These are phyloP conservation scores for Xestia rhomboidea DNA, from an alignment of 2,888 invertebrate genomes.

Conservation along the genomic window DNA sequence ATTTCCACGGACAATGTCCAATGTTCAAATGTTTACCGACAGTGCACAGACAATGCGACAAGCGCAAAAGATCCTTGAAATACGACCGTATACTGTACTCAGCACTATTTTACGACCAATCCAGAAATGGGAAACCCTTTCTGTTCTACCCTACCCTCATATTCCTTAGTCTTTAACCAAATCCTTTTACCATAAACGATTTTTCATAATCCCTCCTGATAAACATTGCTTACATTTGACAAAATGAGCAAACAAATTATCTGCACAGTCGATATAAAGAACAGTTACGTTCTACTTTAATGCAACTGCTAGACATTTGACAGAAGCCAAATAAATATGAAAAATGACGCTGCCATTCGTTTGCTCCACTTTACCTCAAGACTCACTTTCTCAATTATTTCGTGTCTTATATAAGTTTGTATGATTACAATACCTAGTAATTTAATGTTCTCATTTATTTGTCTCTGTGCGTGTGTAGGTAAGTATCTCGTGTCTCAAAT, in stretches of 20 bases:
- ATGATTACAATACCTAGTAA: constrained; percentile 49
- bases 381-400: constrained; percentile 56
- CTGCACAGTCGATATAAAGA: constrained; percentile 23
- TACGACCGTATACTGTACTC: not conserved
- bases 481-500: constrained; percentile 58
- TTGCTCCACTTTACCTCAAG: constrained; percentile 47
- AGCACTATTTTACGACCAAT: constrained; percentile 4
- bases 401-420: constrained; percentile 53
- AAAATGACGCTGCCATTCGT: constrained; percentile 42
- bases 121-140: constrained; percentile 4
- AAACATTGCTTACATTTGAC: constrained; percentile 8
- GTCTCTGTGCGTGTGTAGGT: constrained; percentile 48
- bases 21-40: not conserved
- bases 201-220: constrained; percentile 15
- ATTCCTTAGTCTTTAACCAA: not conserved
- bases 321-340: constrained; percentile 46
- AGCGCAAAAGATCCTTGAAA: not conserved
- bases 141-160: not conserved
- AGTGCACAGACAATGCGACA: not conserved
- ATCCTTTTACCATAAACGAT: not conserved
- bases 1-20: not conserved
- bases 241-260: constrained; percentile 18
- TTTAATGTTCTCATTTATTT: constrained; percentile 49
- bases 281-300: constrained; percentile 57
- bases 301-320: constrained; percentile 36